Evolutionary conservation across 2,797 vertebrate genomes (phyloP), one percentile per base, ranked within the genome.

Genomic region (Triplophysa yarkandensis): DNA sequence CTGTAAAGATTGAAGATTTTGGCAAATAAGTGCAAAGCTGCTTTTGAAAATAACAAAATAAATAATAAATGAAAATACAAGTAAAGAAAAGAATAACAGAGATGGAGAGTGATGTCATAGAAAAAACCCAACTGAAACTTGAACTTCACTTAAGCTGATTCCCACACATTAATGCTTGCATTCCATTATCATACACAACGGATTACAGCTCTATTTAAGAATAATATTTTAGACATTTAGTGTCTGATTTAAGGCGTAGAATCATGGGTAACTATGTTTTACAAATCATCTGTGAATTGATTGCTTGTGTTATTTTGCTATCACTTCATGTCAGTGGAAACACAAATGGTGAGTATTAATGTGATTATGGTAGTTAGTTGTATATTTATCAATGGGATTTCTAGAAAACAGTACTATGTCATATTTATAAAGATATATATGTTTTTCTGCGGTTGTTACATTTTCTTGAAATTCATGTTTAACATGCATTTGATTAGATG

Each of bases 281-380:
- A 14, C 39, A 70, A 27, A 46, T 60, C 8, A 46, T 46, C 23
- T 58, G 39, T 44, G 10, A 70, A 1, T 4, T 70, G 43, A 13
- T 41, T 32, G 55, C 57, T 46, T 70, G 19, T 70, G 13, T 70
- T 1, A 14, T 34, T 17, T 19, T 70, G 14, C 14, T 70, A 21
- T 60, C 14, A 1, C 28, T 60, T 23, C 2, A 19, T 60, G 41
- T 46, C 19, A 60, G 13, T 16, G 14, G 27, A 57, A 46, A 9
- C 55, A 32, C 8, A 34, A 70, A 60, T 23, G 2, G 68, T 70
- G 6, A 70, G 55, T 70, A 60, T 58, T 34, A 16, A 25, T 13
- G n/a, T n/a, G n/a, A n/a, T n/a, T n/a, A n/a, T n/a, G n/a, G n/a
- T n/a, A n/a, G n/a, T 58, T 68, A n/a, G 16, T 13, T 44, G 43